phyloP scores from a whole-genome alignment of 64 coral and sea anemone species.

The Exaiptasia diaphana region DNA sequence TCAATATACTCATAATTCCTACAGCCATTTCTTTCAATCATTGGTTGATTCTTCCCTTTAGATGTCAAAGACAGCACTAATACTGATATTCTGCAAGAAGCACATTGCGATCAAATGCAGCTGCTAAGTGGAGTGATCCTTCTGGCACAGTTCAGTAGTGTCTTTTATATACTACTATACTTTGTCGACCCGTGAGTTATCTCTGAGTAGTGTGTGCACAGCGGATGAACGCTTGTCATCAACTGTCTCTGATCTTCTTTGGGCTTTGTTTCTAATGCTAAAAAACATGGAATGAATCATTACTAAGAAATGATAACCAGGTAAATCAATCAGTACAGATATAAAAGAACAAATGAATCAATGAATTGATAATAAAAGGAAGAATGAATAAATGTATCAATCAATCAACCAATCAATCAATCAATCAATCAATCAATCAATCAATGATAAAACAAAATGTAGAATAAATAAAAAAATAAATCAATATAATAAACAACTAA shows the following conservation, averaged over 20 bases:
- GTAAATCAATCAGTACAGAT: too few relatives aligned
- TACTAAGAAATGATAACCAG: too few relatives aligned
- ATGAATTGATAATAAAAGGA: not conserved
- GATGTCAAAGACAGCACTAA: too few relatives aligned
- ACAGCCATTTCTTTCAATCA: too few relatives aligned
- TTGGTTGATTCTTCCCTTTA: too few relatives aligned
- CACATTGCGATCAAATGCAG: too few relatives aligned
- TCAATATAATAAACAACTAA: not conserved
- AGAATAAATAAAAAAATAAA: not conserved
- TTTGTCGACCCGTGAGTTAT: slow-evolving; percentile 2
- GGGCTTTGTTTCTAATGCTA: not conserved
- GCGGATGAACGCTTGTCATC: slow-evolving; percentile 3
- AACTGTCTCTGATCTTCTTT: not conserved
- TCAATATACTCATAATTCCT: too few relatives aligned
- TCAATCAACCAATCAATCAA: not conserved
- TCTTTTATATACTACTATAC: slow-evolving; percentile 19
- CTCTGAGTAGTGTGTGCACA: not conserved
- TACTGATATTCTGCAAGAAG: too few relatives aligned
- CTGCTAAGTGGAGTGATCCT: too few relatives aligned
- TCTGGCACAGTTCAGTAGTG: too few relatives aligned
- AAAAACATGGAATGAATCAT: not conserved
- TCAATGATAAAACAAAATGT: not conserved
- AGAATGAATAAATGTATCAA: not conserved
- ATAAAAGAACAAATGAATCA: not conserved
- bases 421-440: not conserved